phyloP scores from a whole-genome alignment of 2,888 invertebrate species.

The Ceramica pisi region DNA sequence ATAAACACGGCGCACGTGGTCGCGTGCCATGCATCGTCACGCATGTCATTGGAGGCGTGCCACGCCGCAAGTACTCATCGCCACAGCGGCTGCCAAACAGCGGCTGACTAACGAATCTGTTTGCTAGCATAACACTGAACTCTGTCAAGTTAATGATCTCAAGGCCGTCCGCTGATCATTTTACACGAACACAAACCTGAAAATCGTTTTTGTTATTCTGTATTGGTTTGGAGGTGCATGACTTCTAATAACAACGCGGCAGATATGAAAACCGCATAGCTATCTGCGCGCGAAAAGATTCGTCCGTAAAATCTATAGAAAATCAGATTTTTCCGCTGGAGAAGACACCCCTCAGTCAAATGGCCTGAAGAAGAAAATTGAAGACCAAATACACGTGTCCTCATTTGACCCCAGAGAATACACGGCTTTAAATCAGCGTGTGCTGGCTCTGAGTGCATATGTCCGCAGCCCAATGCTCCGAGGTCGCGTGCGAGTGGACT shows the following conservation, averaged over 20 bases:
- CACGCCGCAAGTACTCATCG: constrained; percentile 25
- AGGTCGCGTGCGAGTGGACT: constrained; percentile 44
- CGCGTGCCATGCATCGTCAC: neutral
- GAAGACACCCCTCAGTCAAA: neutral
- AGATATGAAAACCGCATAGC: neutral
- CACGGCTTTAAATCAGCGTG: neutral
- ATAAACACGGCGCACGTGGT: constrained; percentile 38
- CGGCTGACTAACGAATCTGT: constrained; percentile 9
- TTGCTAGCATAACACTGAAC: constrained; percentile 25
- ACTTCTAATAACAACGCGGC: neutral
- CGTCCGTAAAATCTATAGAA: neutral
- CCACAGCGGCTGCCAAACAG: constrained; percentile 27
- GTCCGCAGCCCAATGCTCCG: constrained; percentile 28
- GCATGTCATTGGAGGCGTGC: constrained; percentile 36
- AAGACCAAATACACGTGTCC: neutral
- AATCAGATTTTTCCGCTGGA: neutral
- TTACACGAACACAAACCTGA: no score
- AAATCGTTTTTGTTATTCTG: neutral
- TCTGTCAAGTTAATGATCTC: constrained; percentile 17
- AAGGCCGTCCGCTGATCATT: constrained; percentile 8
- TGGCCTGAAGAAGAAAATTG: neutral
- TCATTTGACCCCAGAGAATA: neutral
- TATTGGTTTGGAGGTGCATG: neutral
- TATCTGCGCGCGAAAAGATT: neutral
- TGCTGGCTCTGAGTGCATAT: constrained; percentile 15